Conservation (phyloP, 1,140 invertebrate genomes). For the Chrysopa pallens region DNA sequence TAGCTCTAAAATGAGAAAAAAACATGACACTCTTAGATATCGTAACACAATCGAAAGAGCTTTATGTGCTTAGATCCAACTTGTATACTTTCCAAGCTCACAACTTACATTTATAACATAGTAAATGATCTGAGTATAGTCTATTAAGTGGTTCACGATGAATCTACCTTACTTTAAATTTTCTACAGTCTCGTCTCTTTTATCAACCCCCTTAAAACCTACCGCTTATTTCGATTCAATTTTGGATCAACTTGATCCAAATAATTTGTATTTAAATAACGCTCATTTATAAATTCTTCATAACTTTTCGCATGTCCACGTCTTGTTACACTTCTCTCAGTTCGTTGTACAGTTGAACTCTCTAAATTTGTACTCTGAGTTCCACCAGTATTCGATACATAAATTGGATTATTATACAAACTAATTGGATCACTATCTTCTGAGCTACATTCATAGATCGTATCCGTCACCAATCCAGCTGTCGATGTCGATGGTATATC, state of each 20-base stretch:
- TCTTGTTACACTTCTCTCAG: background rate
- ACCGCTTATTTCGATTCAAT: background rate
- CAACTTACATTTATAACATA: no score
- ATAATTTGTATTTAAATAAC: conserved; percentile 2
- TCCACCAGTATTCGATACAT: conserved; percentile 5
- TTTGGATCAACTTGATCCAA: background rate
- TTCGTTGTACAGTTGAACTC: no score
- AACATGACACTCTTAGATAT: no score
- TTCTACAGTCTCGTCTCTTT: no score
- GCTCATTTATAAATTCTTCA: conserved; percentile 2
- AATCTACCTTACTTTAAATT: no score
- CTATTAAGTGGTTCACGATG: no score
- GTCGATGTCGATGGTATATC: conserved; percentile 1
- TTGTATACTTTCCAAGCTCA: no score
- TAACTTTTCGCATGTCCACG: conserved; percentile 10
- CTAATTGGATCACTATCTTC: conserved; percentile 14
- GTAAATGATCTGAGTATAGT: no score
- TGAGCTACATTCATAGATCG: conserved; percentile 17
- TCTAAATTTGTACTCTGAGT: no score
- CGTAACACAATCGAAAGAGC: no score
- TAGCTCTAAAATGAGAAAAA: no score
- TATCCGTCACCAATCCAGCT: conserved; percentile 17
- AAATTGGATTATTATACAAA: conserved; percentile 18
- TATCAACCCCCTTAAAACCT: background rate
- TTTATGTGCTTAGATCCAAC: no score